phyloP scores from a whole-genome alignment of 2,888 invertebrate genomes.

The Sminthurinus aureus region DNA sequence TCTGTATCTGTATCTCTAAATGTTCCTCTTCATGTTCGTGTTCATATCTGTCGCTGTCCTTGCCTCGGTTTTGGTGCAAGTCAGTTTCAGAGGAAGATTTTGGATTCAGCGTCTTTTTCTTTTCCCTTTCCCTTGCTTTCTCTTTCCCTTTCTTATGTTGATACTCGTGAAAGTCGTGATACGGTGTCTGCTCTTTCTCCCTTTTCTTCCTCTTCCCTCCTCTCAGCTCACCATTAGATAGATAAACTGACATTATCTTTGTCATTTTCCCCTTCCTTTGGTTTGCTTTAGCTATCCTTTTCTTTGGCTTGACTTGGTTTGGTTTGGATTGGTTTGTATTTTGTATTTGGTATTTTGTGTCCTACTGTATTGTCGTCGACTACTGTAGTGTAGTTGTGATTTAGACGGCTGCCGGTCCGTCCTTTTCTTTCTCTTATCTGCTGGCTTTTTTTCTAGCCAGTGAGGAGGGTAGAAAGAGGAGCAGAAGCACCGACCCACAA shows the following conservation, averaged over 20 bases:
- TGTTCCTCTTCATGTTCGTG: neutral
- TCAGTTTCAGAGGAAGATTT: neutral
- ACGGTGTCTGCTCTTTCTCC: neutral
- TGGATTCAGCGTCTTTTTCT: no score
- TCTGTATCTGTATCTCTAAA: neutral
- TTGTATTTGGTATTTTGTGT: neutral
- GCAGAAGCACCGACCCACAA: no score
- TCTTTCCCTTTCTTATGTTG: no score
- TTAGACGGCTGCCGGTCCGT: neutral
- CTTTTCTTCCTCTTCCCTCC: neutral
- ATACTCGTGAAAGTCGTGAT: neutral
- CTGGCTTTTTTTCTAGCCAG: no score
- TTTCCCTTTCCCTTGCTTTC: neutral
- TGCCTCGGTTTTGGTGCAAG: neutral
- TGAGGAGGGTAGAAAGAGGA: no score
- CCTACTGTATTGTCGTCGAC: no score
- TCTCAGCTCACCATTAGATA: neutral
- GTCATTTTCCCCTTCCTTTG: neutral
- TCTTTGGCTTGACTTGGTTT: neutral
- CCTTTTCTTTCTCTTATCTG: neutral
- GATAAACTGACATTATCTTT: conserved; percentile 25
- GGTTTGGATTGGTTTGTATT: neutral
- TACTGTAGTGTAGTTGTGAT: no score
- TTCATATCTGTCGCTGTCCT: neutral
- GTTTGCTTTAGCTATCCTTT: neutral